A percentile compares a stretch with the other conserved stretches of the same genome.
These are phyloP conservation scores for Lerema accius DNA, from an alignment of 1,140 invertebrate genomes.

Conservation along the genomic window DNA sequence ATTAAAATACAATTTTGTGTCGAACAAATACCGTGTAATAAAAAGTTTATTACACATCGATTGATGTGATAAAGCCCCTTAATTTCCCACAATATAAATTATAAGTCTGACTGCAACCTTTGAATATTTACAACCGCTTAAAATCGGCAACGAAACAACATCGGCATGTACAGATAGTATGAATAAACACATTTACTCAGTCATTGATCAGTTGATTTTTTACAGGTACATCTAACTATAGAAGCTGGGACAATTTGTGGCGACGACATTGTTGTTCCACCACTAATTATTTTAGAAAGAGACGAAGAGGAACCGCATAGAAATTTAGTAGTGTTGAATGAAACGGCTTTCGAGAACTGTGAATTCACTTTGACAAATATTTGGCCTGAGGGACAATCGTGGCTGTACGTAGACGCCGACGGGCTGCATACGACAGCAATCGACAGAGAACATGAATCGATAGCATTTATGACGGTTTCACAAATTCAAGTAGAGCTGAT, in stretches of 20 bases:
- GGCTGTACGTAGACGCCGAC: conserved; percentile 65
- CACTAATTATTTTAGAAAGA: conserved; percentile 66
- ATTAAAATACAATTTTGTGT: no score
- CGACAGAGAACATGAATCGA: conserved; percentile 75
- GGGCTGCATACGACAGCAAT: conserved; percentile 62
- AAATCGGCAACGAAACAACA: no score
- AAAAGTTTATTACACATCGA: not conserved
- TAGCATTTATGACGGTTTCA: conserved; percentile 76
- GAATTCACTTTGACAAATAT: conserved; percentile 54
- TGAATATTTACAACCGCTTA: no score
- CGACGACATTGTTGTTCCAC: conserved; percentile 53
- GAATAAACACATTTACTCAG: no score
- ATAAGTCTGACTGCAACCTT: no score
- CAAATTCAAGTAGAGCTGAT: conserved; percentile 75
- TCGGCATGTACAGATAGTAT: no score
- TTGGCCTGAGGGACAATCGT: conserved; percentile 64
- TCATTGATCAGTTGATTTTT: no score
- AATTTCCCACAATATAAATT: no score
- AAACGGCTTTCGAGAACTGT: conserved; percentile 48
- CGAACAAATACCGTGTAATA: not conserved
- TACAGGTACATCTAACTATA: conserved; percentile 61
- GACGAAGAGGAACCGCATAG: conserved; percentile 66
- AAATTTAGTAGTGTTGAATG: conserved; percentile 60
- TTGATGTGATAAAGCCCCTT: conserved; percentile 1
- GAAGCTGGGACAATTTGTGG: conserved; percentile 48